Percentiles rank a stretch among this genome's conserved stretches.
These are phyloP conservation scores for Apamea anceps DNA, from an alignment of 2,888 invertebrate species.

Conservation along the genomic window DNA sequence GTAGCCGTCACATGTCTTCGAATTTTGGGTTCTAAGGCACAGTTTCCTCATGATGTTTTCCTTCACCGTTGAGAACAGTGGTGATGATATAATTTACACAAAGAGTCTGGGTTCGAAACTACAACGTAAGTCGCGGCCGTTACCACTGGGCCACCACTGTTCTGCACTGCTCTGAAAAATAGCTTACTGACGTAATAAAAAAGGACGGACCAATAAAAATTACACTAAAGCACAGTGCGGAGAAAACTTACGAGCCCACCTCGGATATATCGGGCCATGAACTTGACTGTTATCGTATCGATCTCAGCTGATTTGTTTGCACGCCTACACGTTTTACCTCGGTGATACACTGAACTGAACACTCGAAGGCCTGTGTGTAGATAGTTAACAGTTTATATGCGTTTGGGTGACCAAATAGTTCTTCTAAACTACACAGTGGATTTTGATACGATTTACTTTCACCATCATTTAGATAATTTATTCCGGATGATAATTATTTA, in stretches of 20 bases:
- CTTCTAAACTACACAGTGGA: not conserved
- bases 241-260: constrained; percentile 37
- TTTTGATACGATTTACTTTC: not conserved
- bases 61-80: not conserved
- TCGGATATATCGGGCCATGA: constrained; percentile 48
- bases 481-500: too few relatives aligned
- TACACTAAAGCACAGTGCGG: constrained; percentile 32
- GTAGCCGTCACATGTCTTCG: not conserved
- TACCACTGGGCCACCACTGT: too few relatives aligned
- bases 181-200: constrained; percentile 15
- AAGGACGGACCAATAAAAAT: constrained; percentile 46
- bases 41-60: too few relatives aligned
- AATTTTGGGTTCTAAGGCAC: not conserved
- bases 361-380: not conserved
- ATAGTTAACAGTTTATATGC: constrained; percentile 6
- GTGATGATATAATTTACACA: too few relatives aligned
- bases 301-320: constrained; percentile 53
- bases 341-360: constrained; percentile 12
- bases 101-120: too few relatives aligned
- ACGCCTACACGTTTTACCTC: constrained; percentile 21
- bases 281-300: constrained; percentile 59
- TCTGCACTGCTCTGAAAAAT: constrained; percentile 14
- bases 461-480: not conserved
- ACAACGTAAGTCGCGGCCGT: not conserved
- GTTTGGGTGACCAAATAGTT: not conserved